phyloP scores from a whole-genome alignment of 64 coral and sea anemone genomes.

The Dendrophyllia cribrosa region DNA sequence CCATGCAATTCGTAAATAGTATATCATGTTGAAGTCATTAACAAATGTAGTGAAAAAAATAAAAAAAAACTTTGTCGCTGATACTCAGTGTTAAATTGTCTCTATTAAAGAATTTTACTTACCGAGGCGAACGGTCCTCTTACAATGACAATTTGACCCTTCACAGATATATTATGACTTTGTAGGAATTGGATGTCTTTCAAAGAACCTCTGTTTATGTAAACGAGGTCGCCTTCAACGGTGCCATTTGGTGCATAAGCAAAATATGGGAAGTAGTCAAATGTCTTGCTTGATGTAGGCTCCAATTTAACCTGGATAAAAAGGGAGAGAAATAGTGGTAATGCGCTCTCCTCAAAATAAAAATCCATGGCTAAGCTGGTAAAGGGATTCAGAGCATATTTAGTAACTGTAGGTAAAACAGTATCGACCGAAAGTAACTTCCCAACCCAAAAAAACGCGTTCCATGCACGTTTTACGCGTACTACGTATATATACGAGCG shows the following conservation, averaged over 20 bases:
- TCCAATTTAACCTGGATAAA: conserved; percentile 53
- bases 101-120: background rate
- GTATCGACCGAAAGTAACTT: no score
- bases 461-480: no score
- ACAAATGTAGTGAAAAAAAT: no score
- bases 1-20: no score
- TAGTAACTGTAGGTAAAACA: no score
- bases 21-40: no score
- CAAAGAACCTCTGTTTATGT: conserved; percentile 61
- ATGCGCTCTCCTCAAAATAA: background rate
- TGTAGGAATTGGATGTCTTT: conserved; percentile 45
- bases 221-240: conserved; percentile 80
- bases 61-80: no score
- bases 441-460: no score
- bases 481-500: no score
- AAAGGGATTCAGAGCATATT: no score
- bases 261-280: conserved; percentile 67
- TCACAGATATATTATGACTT: conserved; percentile 46
- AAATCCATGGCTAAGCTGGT: no score
- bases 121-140: conserved; percentile 43
- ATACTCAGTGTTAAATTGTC: background rate
- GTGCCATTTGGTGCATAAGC: conserved; percentile 84
- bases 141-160: conserved; percentile 73
- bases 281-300: conserved; percentile 44
- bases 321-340: background rate